Base-by-base conservation (phyloP, 1,140 invertebrate genomes). In the Drosophila serrata region DNA sequence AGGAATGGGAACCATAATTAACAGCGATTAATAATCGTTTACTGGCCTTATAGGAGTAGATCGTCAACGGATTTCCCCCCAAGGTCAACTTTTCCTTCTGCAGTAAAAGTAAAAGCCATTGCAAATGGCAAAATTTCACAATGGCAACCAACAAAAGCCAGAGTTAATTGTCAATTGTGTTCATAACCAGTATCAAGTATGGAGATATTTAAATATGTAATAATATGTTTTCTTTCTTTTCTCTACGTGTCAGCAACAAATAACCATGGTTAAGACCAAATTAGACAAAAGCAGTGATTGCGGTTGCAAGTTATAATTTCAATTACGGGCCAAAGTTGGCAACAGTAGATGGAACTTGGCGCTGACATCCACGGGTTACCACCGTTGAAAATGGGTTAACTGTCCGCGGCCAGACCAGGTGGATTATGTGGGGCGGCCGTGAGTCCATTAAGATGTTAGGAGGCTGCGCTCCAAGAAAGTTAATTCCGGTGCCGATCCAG, bases 221-320 rank as follows among this genome's bases (percentile, higher is more conserved):
- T 67, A 64, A 64, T 19, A 64, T n/a, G 59, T 35, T 19, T 19
- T 57, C 51, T 22, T 37, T 39, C 31, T 39, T 63, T 40, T 33
- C 51, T 39, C 39, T 64, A 31, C 46, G 46, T 49, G 46, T 15
- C 27, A 49, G 27, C 46, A 6, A 31, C 0, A 31, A 85, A 85
- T 76, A 76, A 76, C 62, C 65, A 74, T 85, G 45, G 65, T 81
- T 81, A 81, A 79, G 55, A n/a, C 42, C 65, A 77, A 85, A 84
- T 84, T 65, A 75, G 58, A 69, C 58, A 72, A 37, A 39, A 55
- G 74, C 65, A 45, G 22, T 40, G 46, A 65, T 58, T 78, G 74
- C 42, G 77, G 75, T 78, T 69, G 53, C 12, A 62, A 75, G 75
- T 87, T 61, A 65, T 72, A 82, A 82, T 79, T 81, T 79, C 68